Percentiles rank a stretch among this genome's conserved stretches.
Evolutionary conservation across 2,888 invertebrate species (phyloP).

Genomic region (Notodonta ziczac): DNA sequence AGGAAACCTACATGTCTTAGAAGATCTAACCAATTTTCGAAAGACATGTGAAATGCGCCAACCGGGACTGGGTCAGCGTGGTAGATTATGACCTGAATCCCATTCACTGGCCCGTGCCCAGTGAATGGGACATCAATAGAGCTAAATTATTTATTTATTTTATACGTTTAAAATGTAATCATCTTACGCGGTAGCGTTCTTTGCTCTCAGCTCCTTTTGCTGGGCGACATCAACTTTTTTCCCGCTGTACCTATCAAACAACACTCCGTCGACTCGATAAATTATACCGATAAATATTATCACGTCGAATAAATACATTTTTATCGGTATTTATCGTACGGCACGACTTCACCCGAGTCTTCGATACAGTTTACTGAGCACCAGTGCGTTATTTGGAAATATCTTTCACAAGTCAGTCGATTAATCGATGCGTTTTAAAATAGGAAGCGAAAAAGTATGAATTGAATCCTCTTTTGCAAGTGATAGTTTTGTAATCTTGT

Average conservation of each 20-base stretch:
- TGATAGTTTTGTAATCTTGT: conserved; percentile 13
- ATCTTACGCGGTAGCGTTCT: conserved; percentile 57
- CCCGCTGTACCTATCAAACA: conserved; percentile 62
- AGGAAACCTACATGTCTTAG: too few species aligned
- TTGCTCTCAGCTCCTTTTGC: conserved; percentile 43
- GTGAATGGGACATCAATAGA: too few species aligned
- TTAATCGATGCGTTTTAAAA: neutral
- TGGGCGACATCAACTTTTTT: conserved; percentile 51
- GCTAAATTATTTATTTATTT: too few species aligned
- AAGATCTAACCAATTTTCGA: too few species aligned
- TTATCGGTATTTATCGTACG: conserved; percentile 2
- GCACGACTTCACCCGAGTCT: neutral
- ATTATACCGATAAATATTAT: conserved; percentile 50
- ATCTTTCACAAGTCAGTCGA: neutral
- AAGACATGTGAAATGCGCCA: too few species aligned
- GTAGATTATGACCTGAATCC: too few species aligned
- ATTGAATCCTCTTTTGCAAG: conserved; percentile 20
- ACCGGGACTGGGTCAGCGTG: too few species aligned
- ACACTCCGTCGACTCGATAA: conserved; percentile 37
- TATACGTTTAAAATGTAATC: too few species aligned
- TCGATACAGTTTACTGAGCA: neutral
- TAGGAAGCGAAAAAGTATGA: neutral
- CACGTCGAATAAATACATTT: conserved; percentile 38
- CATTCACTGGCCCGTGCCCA: too few species aligned
- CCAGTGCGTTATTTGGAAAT: neutral